Base-by-base conservation (phyloP, 1,140 invertebrate genomes). In the Rhyzopertha dominica region DNA sequence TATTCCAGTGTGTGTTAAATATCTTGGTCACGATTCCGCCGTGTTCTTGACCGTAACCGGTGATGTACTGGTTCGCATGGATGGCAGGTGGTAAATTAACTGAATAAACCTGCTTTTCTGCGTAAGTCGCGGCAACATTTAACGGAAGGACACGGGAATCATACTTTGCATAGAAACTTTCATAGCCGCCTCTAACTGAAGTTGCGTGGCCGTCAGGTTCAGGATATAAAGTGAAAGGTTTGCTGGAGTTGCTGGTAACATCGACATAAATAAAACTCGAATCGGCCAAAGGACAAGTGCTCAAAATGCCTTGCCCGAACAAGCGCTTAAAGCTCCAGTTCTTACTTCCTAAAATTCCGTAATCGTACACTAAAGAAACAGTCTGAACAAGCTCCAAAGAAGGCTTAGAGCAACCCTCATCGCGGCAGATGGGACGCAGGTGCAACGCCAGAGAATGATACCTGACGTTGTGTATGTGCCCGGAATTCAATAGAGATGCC, bases 391-490 rank as follows among this genome's bases (percentile, higher is more conserved):
- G 71, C 68, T 95, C 89, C 34, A 92, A 62, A 8, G 78, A 74
- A 30, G 77, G 70, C 43, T 70, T 67, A 9, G 68, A 73, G 62
- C 91, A 95, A 17, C 71, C 68, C 55, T 77, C 61, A 44, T 74
- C 70, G 1, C 70, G 63, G 72, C 90, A 95, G 34, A 90, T 72
- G 31, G 82, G 82, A 45, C 89, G 77, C 32, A 95, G 78, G 74
- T 94, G 84, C 34, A 98, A 70, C 30, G 84, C 86, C 30, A 95
- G 71, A 0, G 92, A 95, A 73, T 96, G 91, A 68, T 95, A 97
- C 62, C 90, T 84, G 12, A 90, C 89, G 62, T 94, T 93, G 63
- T 96, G 91, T 37, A 98, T 82, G 58, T 85, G 80, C 35, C 85
- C 84, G 9, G 94, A 88, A 66, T 94, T 93, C n/a, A 97, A 73